A percentile compares a stretch with the other conserved stretches of the same genome.
Conservation (phyloP, 2,888 invertebrate species). For the Tetragonisca angustula region DNA sequence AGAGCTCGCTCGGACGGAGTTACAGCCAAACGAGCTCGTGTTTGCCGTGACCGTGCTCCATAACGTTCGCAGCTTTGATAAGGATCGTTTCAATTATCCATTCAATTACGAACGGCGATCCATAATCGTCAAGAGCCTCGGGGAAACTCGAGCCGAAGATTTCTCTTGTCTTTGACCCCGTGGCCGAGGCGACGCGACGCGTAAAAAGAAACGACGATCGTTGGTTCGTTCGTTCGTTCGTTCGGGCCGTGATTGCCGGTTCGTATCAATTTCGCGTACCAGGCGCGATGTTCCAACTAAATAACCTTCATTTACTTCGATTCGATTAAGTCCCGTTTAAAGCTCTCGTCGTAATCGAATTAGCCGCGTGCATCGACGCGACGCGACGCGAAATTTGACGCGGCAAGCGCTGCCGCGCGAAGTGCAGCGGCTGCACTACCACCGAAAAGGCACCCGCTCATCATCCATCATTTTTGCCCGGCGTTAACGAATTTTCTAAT, state of each 20-base stretch:
- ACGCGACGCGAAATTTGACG: slow-evolving; percentile 40
- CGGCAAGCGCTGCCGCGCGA: not conserved
- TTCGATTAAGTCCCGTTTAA: slow-evolving; percentile 43
- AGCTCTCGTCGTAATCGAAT: slow-evolving; percentile 51
- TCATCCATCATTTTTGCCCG: slow-evolving; percentile 39
- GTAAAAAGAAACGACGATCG: too few species aligned
- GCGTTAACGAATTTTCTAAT: slow-evolving; percentile 55
- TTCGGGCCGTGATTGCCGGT: not conserved
- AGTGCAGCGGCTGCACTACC: not conserved
- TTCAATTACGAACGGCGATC: slow-evolving; percentile 75
- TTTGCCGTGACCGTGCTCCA: slow-evolving; percentile 78
- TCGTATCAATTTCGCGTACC: slow-evolving; percentile 29
- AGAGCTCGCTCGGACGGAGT: slow-evolving; percentile 35
- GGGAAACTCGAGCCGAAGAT: slow-evolving; percentile 43
- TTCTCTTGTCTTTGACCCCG: slow-evolving; percentile 32
- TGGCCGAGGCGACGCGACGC: too few species aligned
- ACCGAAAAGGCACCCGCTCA: not conserved
- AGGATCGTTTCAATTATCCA: slow-evolving; percentile 80
- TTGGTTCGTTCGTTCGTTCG: too few species aligned
- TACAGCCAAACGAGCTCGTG: slow-evolving; percentile 69
- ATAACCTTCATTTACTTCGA: slow-evolving; percentile 47
- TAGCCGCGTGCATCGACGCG: slow-evolving; percentile 32
- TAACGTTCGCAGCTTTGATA: slow-evolving; percentile 76
- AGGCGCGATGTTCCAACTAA: slow-evolving; percentile 42
- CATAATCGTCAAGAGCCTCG: slow-evolving; percentile 63